Evolutionary conservation across 2,797 vertebrate species (phyloP), one percentile per base, ranked within the genome.

Genomic region (Squalus acanthias): DNA sequence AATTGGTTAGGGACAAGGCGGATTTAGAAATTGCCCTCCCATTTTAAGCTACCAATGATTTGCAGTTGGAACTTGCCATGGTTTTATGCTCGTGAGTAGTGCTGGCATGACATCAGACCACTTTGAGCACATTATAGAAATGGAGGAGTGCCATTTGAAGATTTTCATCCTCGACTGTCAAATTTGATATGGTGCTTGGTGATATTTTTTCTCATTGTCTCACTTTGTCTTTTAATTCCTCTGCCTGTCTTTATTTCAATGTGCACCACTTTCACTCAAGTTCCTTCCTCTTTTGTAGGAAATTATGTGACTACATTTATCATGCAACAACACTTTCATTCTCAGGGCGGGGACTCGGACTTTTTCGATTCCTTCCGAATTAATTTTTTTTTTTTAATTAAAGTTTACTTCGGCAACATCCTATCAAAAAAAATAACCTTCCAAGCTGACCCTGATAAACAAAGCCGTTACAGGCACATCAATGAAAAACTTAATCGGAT

Each of bases 201-300:
- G 33, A 93, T 10, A 22, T 65, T 67, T 60, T 92, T 29, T 93
- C n/a, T 67, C 91, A 12, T 93, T 93, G n/a, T 69, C 92, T 69
- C 92, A 46, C n/a, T 70, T 70, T 94, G 24, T 22, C 92, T 94
- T 94, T 94, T 69, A 94, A 94, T 67, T 94, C 92, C 63, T 94
- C 92, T 69, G 92, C 63, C n/a, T 94, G 63, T 94, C 92, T 94
- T 22, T 94, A 94, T 67, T 70, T 94, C 8, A 69, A 46, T 10
- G 15, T 53, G 24, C 67, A 24, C 10, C 46, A 72, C 69, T 74
- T 95, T 95, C 46, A 95, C 93, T 74, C 17, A 29, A 95, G 69
- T 95, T 95, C 93, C 93, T 74, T 95, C 69, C 93, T 74, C 53
- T 91, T 91, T 91, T 91, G 87, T 89, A 26, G 60, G 88, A 57